Evolutionary conservation across 23 tunicate genomes (phyloP).

Genomic region (Styela plicata): DNA sequence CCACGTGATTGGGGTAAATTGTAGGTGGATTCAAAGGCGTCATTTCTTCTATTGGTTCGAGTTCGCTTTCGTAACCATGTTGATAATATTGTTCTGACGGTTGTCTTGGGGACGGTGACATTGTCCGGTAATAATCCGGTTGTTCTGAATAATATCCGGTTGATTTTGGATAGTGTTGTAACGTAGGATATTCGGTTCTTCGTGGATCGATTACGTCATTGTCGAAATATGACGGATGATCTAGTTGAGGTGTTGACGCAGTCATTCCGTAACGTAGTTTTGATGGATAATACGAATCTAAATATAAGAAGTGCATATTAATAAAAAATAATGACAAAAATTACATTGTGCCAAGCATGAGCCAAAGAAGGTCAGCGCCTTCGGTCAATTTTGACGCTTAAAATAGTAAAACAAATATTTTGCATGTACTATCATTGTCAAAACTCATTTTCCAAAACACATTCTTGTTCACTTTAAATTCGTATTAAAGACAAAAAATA

Average conservation of each 20-base stretch:
- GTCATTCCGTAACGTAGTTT: conserved; percentile 4
- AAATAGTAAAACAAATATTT: too few species aligned
- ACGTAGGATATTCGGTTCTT: conserved; percentile 18
- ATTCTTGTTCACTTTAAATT: too few species aligned
- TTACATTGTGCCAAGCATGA: too few species aligned
- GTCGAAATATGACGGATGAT: conserved; percentile 8
- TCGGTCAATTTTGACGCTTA: too few species aligned
- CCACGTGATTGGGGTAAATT: neutral
- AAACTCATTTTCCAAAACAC: too few species aligned
- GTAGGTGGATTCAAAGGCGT: conserved; percentile 13
- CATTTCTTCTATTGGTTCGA: conserved; percentile 21
- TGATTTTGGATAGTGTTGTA: conserved; percentile 7
- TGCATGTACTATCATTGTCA: too few species aligned
- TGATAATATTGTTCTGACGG: conserved; percentile 3
- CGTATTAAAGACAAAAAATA: too few species aligned
- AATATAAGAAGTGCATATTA: too few species aligned
- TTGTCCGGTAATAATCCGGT: conserved; percentile 22
- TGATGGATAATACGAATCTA: neutral
- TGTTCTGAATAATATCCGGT: neutral
- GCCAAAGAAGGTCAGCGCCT: too few species aligned
- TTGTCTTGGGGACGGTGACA: neutral
- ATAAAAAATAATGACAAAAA: too few species aligned
- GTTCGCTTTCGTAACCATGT: conserved; percentile 21
- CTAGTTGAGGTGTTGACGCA: conserved; percentile 14
- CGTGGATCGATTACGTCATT: neutral